Evolutionary conservation across 2,113 vertebrate species (phyloP), one percentile per base, ranked within the genome.

Genomic region (Pimephales promelas): DNA sequence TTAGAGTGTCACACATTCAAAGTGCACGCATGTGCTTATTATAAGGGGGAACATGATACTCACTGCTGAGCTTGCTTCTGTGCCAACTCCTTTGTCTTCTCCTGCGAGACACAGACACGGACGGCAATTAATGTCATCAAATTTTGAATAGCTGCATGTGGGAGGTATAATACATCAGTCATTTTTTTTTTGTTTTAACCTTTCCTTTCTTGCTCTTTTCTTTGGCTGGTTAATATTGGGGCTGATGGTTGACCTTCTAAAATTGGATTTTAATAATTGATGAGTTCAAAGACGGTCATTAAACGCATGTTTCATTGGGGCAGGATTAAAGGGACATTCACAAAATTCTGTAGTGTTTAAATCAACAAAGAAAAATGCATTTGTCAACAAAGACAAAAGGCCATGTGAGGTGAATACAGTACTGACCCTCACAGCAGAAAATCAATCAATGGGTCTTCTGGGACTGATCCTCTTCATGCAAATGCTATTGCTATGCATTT

Each of bases 1-100:
- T 57, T 74, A 45, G 20, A 59, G 47, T 49, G 8, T 66, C 70
- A 82, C 59, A 20, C 11, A 73, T 68, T 84, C 3, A 86, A 9
- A 81, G 20, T 75, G 64, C 71, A 79, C 61, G 86, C 36, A 47
- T 49, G 40, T 47, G 43, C 59, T 14, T 81, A 66, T 80, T 76
- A 74, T 40, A 88, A 90, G 88, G 78, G 82, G 87, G 73, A 93
- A 94, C 89, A 62, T 45, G 74, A 88, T 91, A 98, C 96, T 97
- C 92, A 99, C 97, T 98, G 96, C 90, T 96, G 96, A 85, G 96
- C 95, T 93, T 99, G 98, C 92, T 99, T 99, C 93, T 97, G 96
- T 0, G 97, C 97, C 86, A 99, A 93, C 66, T 99, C 97, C 90
- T 96, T 97, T 14, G 97, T 98, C 93, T 95, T 97, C 91, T 98